phyloP scores from a whole-genome alignment of 2,113 vertebrate genomes.

The Caracal caracal region DNA sequence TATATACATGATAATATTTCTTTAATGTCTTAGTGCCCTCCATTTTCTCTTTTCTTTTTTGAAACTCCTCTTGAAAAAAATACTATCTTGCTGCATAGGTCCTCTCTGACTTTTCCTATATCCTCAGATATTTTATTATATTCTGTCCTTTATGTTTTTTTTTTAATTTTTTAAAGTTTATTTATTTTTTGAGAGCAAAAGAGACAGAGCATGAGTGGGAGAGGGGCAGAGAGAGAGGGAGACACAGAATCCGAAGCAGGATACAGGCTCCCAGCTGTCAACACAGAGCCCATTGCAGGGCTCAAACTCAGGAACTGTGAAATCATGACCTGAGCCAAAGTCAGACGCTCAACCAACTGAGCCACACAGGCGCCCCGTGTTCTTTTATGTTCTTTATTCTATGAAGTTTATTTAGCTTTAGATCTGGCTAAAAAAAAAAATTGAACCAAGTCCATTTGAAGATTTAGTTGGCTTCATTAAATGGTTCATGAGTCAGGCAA shows the following conservation, averaged over 20 bases:
- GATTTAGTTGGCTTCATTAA: not conserved
- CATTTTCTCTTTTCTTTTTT: not conserved
- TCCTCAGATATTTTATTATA: not conserved
- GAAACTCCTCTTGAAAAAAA: not conserved
- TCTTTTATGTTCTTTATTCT: not conserved
- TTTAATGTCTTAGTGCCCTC: not conserved
- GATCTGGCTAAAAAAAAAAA: not conserved
- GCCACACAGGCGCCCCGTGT: no score
- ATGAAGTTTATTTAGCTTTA: not conserved
- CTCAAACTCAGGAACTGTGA: no score
- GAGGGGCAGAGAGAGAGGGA: no score
- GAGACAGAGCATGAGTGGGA: no score
- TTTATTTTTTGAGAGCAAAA: not conserved
- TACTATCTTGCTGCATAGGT: not conserved
- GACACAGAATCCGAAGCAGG: no score
- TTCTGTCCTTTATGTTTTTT: not conserved
- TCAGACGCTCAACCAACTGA: no score
- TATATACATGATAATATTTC: not conserved
- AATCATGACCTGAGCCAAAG: no score
- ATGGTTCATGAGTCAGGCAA: not conserved
- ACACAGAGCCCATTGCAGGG: no score
- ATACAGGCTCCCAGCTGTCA: no score
- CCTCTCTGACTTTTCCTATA: not conserved
- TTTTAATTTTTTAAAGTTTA: not conserved
- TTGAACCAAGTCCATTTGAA: not conserved